Base-by-base conservation (phyloP, 2,797 vertebrate species). In the Telmatherina bonti region DNA sequence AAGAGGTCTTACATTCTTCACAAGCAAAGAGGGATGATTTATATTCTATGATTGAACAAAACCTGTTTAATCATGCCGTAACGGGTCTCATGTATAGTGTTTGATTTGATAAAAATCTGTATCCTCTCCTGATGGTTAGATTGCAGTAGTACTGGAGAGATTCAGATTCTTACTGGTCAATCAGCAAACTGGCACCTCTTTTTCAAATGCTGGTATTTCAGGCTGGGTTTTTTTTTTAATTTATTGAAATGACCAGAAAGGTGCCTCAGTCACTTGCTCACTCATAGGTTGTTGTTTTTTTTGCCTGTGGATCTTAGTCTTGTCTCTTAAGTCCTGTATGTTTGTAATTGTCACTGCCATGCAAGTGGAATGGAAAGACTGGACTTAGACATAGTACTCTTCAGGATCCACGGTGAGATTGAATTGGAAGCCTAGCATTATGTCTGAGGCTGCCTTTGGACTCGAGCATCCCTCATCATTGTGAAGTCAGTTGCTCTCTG, bases 1-100 rank as follows among this genome's bases (percentile, higher is more conserved):
- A 84, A 75, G 67, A 87, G 85, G 87, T 90, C 85, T 91, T 91
- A 88, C 82, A 76, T 89, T 86, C 79, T 89, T 79, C 59, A 80
- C 65, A 78, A 66, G 77, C 61, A 73, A 80, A 80, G 55, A 85
- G 72, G 53, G 73, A 86, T 36, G 74, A 72, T 79, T 80, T 76
- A 65, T 58, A 67, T 66, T 30, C 58, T 67, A 49, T 18, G 33
- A 59, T 72, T 81, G 76, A 86, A 85, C 76, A 76, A 82, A 72
- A 74, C 56, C 36, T 59, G 54, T 72, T 70, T n/a, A 27, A 67
- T 74, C 55, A 57, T 61, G 58, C 76, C 79, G 79, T 45, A 76
- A 62, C 43, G 68, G 70, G 74, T 72, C 55, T 41, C 67, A 59
- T 69, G 55, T 63, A 66, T 74, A 72, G 75, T 76, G 81, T 88